Evolutionary conservation across 2,888 invertebrate species (phyloP).

Genomic region (Drosophila anceps): DNA sequence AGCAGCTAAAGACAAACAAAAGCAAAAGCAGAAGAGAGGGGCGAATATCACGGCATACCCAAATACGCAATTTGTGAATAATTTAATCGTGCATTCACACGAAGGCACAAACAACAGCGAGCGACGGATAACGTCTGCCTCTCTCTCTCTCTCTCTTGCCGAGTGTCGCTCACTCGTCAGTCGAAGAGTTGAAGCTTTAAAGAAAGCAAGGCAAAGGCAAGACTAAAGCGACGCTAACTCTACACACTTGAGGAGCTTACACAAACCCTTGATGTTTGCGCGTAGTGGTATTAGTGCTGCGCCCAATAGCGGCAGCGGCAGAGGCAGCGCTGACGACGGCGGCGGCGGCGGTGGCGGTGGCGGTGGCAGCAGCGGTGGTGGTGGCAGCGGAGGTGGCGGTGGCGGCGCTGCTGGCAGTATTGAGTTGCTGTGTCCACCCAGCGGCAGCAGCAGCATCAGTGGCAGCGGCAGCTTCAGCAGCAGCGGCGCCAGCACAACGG

Average conservation of each 20-base stretch:
- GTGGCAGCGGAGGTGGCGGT: slow-evolving; percentile 60
- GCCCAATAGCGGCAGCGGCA: slow-evolving; percentile 35
- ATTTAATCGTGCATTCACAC: slow-evolving; percentile 79
- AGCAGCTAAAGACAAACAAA: slow-evolving; percentile 30
- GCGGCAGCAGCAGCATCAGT: slow-evolving; percentile 66
- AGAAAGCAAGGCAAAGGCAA: slow-evolving; percentile 4
- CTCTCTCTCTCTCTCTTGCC: not conserved
- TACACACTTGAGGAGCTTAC: slow-evolving; percentile 14
- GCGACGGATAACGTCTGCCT: slow-evolving; percentile 10
- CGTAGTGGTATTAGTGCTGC: slow-evolving; percentile 54
- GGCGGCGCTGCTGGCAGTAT: slow-evolving; percentile 59
- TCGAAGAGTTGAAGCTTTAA: slow-evolving; percentile 50
- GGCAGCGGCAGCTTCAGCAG: slow-evolving; percentile 66
- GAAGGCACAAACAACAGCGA: slow-evolving; percentile 19
- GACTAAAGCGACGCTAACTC: not conserved
- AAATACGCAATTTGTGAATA: slow-evolving; percentile 79
- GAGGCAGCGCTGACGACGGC: slow-evolving; percentile 9
- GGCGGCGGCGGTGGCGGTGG: slow-evolving; percentile 21
- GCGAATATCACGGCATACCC: slow-evolving; percentile 31
- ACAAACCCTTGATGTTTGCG: slow-evolving; percentile 57
- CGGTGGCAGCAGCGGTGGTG: slow-evolving; percentile 5
- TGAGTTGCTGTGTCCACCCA: slow-evolving; percentile 68
- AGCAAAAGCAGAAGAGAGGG: slow-evolving; percentile 20
- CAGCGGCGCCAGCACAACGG: slow-evolving; percentile 54
- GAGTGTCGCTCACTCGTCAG: slow-evolving; percentile 8